Conservation (phyloP, 2,888 invertebrate genomes). For the Cyaniris semiargus region DNA sequence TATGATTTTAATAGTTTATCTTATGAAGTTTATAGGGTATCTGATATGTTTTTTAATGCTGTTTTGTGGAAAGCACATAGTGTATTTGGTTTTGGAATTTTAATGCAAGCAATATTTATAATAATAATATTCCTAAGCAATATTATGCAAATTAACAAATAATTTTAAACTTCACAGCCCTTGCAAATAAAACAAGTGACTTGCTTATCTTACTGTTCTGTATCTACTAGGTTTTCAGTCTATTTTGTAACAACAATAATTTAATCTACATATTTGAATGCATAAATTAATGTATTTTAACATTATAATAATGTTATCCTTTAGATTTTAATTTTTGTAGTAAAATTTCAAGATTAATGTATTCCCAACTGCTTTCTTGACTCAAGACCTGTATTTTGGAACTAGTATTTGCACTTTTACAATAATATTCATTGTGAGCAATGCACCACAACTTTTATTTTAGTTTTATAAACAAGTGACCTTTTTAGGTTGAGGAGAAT, state of each 20-base stretch:
- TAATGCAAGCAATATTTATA: too few relatives aligned
- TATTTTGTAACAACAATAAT: background rate
- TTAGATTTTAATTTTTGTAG: background rate
- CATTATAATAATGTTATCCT: background rate
- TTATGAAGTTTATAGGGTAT: too few relatives aligned
- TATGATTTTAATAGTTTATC: too few relatives aligned
- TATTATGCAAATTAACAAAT: too few relatives aligned
- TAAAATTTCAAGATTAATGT: background rate
- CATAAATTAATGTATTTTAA: background rate
- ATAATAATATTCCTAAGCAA: too few relatives aligned
- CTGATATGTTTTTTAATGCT: too few relatives aligned
- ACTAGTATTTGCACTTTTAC: background rate
- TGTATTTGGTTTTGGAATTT: too few relatives aligned
- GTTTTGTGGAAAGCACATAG: too few relatives aligned
- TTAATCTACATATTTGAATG: background rate
- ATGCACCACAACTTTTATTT: background rate
- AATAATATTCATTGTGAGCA: conserved; percentile 6
- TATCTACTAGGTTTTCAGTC: background rate
- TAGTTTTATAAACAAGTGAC: conserved; percentile 22
- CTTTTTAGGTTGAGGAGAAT: conserved; percentile 27
- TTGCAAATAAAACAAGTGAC: background rate
- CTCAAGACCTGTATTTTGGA: background rate
- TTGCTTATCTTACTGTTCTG: background rate
- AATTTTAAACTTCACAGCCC: too few relatives aligned
- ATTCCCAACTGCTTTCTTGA: background rate